A percentile compares a stretch with the other conserved stretches of the same genome.
Conservation (phyloP, 2,888 invertebrate species). For the Idaea aversata region DNA sequence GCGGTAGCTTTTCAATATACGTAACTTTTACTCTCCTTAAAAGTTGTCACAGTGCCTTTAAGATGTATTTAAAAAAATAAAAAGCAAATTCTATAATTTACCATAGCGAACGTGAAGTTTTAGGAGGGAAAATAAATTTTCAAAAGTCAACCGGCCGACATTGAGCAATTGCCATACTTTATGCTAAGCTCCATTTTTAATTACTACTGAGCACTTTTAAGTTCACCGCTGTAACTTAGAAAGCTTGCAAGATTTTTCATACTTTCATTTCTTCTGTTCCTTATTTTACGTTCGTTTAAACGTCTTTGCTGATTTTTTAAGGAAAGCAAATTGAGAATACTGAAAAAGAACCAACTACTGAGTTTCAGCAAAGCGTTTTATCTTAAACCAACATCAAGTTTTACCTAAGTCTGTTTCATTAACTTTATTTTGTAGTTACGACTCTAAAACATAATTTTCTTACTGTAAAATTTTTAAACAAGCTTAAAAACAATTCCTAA, state of each 20-base stretch:
- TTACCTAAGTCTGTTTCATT: no score
- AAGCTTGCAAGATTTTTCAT: conserved; percentile 45
- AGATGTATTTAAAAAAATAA: not conserved
- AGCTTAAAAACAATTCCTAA: no score
- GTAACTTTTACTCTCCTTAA: not conserved
- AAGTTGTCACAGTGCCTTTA: not conserved
- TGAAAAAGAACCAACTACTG: not conserved
- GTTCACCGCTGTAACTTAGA: conserved; percentile 44
- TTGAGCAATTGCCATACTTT: conserved; percentile 71
- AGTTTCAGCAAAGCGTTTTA: conserved; percentile 2
- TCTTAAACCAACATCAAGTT: no score
- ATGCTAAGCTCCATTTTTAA: conserved; percentile 67
- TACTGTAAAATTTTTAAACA: no score
- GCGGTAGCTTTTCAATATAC: not conserved
- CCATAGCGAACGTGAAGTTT: conserved; percentile 34
- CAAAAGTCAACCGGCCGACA: conserved; percentile 54
- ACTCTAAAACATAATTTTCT: no score
- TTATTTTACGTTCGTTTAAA: conserved; percentile 15
- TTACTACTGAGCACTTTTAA: conserved; percentile 64
- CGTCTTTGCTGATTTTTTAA: conserved; percentile 9
- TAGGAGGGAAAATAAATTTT: conserved; percentile 45
- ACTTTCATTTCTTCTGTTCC: conserved; percentile 24
- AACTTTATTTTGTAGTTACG: no score
- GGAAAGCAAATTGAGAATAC: not conserved
- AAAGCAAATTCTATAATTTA: conserved; percentile 35